Base-by-base conservation (phyloP, 2,797 vertebrate genomes). In the Calcarius lapponicus region DNA sequence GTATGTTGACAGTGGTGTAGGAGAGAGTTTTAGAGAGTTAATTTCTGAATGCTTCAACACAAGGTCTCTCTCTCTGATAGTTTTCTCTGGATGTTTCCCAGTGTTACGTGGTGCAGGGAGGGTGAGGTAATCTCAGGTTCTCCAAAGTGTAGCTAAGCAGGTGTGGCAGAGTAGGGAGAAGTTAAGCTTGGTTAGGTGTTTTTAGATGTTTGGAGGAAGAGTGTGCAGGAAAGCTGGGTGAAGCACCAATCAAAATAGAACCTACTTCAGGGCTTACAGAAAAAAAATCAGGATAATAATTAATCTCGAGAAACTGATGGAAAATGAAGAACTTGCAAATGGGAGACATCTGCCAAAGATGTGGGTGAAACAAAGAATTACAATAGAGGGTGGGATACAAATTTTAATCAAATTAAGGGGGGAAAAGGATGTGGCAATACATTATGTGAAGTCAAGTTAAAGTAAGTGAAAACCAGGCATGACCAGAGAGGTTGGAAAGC, bases 321-420 rank as follows among this genome's bases (percentile, higher is more conserved):
- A 34, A 85, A 88, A 64, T 9, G 1, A 88, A 64, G 42, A 88
- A 73, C 60, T 84, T 13, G 0, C 32, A 94, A 86, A 91, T 90
- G 0, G 0, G 79, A 91, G 65, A 72, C 73, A 88, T 90, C 83
- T 85, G 80, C 34, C 72, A 85, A 90, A 67, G 53, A 74, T 73
- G 67, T 3, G 82, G 80, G 28, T 81, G 91, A 91, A 91, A 48
- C 60, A 76, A 83, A 92, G 60, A 70, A 85, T 92, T 87, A 78
- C 78, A 89, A 15, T 64, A 93, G 78, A 43, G 75, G 45, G 74
- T 89, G 57, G 78, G 65, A 91, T 87, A 32, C 32, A 87, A 95
- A 73, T 12, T 50, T 42, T 80, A 92, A 76, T 87, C 31, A 6
- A 87, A 80, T 92, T 85, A 92, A 73, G 19, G 24, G 54, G 34